Evolutionary conservation across 2,888 invertebrate species (phyloP), one percentile per base, ranked within the genome.

Genomic region (Bursaphelenchus okinawaensis): DNA sequence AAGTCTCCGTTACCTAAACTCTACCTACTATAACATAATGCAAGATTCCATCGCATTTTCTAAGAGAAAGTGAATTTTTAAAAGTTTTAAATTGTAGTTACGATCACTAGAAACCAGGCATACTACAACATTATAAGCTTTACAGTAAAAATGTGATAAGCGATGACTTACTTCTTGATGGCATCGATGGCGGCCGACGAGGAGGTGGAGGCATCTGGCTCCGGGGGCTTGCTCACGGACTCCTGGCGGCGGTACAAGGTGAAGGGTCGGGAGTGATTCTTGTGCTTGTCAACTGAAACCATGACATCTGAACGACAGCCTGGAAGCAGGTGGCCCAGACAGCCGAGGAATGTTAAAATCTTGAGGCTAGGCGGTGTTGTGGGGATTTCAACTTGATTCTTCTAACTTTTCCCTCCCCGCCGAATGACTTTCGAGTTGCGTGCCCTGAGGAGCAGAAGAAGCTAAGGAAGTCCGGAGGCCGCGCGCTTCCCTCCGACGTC

Each of bases 281-380:
- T 16, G 54, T 61, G 50, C 28, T 55, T 52, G 64, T 64, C 62
- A 16, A 70, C 60, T 68, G 69, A 59, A 70, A 70, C 26, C 55
- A 68, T 64, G 52, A 51, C 60, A 52, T 60, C 40, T 16, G 40
- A 40, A 40, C 40, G 40, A 40, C 6, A 3, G 40, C 16, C 40
- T 40, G 40, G 40, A 16, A 40, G 40, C 12, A 40, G 16, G 40
- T 40, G 7, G 16, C 40, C 40, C 40, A 40, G 40, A 40, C 16
- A 40, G 40, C 40, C 40, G 40, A 40, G 40, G 40, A 40, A 40
- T 16, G 40, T 40, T 40, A 40, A 40, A 40, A 40, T 40, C 40
- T 40, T 40, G 40, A 4, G 16, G 12, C 16, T 12, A 40, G 40
- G 6, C 16, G 40, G 12, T 40, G 12, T n/a, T 29, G 7, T 12